phyloP scores from a whole-genome alignment of 2,797 vertebrate genomes.

The Podargus strigoides region DNA sequence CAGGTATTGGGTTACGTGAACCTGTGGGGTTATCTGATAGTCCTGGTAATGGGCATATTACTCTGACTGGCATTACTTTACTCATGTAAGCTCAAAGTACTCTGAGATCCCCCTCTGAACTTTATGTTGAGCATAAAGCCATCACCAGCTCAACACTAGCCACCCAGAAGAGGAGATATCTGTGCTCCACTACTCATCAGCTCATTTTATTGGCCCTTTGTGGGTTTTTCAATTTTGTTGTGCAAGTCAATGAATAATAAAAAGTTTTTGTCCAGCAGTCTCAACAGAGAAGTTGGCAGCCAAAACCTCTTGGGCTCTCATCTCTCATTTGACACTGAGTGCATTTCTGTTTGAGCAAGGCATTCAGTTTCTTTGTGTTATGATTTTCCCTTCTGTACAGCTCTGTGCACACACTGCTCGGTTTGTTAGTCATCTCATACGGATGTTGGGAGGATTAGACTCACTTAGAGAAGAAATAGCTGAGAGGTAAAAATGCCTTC shows the following conservation, averaged over 20 bases:
- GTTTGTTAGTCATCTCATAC: not conserved
- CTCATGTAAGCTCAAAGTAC: not conserved
- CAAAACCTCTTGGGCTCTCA: not conserved
- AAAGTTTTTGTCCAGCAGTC: not conserved
- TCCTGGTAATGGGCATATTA: not conserved
- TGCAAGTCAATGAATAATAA: not conserved
- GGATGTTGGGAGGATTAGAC: not conserved
- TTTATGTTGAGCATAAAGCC: not conserved
- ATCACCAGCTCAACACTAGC: not conserved
- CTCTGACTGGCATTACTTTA: not conserved
- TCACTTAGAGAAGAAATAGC: not conserved
- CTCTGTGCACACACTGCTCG: not conserved
- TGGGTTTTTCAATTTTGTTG: not conserved
- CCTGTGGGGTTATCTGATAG: accelerated
- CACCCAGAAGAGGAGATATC: not conserved
- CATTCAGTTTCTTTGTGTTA: not conserved
- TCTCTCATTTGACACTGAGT: not conserved
- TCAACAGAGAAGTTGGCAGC: not conserved
- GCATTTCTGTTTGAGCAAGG: not conserved
- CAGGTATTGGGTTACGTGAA: not conserved
- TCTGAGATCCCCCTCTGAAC: not conserved
- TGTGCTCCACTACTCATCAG: not conserved
- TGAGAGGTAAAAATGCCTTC: not conserved
- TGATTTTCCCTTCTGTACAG: not conserved
- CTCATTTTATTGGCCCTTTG: not conserved